A percentile compares a stretch with the other conserved stretches of the same genome.
These are phyloP conservation scores for Drosophila bifasciata DNA, from an alignment of 1,140 invertebrate species.

Conservation along the genomic window DNA sequence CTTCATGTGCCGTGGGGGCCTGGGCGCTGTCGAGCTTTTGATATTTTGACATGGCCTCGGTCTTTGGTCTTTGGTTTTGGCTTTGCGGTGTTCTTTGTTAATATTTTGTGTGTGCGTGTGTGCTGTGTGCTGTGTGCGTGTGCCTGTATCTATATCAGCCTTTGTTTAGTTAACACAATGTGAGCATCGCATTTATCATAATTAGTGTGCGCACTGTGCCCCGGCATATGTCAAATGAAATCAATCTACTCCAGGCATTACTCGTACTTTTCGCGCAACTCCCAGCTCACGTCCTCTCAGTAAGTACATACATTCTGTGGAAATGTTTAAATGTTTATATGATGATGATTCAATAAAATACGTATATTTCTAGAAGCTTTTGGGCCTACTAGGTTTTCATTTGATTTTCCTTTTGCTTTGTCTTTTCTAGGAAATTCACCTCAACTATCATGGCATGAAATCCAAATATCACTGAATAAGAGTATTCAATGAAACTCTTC, in stretches of 20 bases:
- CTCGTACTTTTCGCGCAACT: background rate
- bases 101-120: constrained; percentile 20
- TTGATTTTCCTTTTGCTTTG: background rate
- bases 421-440: too few species aligned
- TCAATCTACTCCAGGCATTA: constrained; percentile 12
- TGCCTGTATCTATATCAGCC: constrained; percentile 24
- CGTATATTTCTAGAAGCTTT: background rate
- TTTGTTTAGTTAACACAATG: constrained; percentile 24
- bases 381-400: constrained; percentile 2
- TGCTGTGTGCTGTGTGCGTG: constrained; percentile 30
- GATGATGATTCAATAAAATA: background rate
- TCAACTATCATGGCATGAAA: too few species aligned
- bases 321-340: background rate
- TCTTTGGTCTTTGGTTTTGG: constrained; percentile 7
- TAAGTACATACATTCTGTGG: background rate
- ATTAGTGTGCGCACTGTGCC: constrained; percentile 36
- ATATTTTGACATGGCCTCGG: constrained; percentile 69
- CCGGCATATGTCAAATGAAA: constrained; percentile 27
- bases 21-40: constrained; percentile 62
- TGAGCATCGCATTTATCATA: constrained; percentile 63
- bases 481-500: background rate
- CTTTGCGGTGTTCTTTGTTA: constrained; percentile 19
- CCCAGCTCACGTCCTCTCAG: background rate
- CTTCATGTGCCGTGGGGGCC: constrained; percentile 46
- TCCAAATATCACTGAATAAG: too few species aligned